Conservation (phyloP, 2,797 vertebrate species). For the Microcaecilia unicolor region DNA sequence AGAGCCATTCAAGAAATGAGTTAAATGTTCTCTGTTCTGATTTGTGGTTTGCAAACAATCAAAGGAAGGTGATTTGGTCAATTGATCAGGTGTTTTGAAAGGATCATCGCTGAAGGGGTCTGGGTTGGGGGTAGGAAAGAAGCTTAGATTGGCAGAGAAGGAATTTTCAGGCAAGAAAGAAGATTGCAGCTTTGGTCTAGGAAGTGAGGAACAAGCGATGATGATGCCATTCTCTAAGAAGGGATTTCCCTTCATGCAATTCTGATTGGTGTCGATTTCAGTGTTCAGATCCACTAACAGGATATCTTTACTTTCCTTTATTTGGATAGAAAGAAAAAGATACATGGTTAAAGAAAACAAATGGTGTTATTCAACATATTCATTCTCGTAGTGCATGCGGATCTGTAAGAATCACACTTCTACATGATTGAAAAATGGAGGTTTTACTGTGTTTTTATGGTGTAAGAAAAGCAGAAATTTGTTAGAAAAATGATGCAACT, state of each 20-base stretch:
- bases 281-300: constrained; percentile 92
- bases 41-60: constrained; percentile 44
- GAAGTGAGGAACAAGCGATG: constrained; percentile 56
- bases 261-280: constrained; percentile 89
- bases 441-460: no score
- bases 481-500: no score
- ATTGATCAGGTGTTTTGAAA: constrained; percentile 57
- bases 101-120: constrained; percentile 89
- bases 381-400: no score
- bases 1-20: constrained; percentile 30
- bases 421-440: no score
- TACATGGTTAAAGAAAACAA: no score
- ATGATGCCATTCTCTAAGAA: constrained; percentile 62
- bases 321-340: constrained; percentile 49
- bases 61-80: constrained; percentile 41
- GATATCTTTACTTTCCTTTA: constrained; percentile 87
- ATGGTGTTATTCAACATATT: no score
- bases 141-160: constrained; percentile 72
- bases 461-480: no score
- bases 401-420: no score
- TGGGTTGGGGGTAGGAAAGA: constrained; percentile 80
- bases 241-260: constrained; percentile 78
- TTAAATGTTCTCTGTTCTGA: constrained; percentile 47
- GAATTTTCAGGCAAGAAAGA: constrained; percentile 59
- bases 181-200: constrained; percentile 56